Conservation (phyloP, 2,113 vertebrate genomes). For the Microcebus griseorufus region DNA sequence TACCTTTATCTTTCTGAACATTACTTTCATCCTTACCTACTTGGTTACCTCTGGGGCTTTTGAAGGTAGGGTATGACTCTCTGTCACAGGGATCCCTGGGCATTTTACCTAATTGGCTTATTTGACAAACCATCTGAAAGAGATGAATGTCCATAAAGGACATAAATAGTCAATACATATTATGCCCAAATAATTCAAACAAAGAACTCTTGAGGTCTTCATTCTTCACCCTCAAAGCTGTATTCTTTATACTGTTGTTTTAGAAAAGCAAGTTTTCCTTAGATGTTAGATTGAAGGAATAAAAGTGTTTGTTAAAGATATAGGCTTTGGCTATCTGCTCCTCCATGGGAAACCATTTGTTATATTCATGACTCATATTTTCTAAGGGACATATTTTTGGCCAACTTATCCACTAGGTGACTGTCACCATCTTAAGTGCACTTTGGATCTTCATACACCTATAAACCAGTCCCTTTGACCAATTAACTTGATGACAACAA, state of each 20-base stretch:
- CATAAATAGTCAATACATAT: neutral
- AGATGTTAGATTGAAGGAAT: neutral
- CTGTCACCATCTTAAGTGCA: neutral
- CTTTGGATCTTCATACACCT: neutral
- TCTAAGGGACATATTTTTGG: neutral
- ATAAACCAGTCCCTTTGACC: neutral
- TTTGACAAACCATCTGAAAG: neutral
- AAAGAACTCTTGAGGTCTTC: neutral
- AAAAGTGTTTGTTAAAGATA: neutral
- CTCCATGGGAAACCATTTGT: neutral
- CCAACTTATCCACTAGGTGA: neutral
- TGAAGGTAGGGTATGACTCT: neutral
- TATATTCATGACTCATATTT: neutral
- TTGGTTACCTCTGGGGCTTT: neutral
- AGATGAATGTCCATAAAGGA: neutral
- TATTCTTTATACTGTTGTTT: neutral
- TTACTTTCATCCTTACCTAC: neutral
- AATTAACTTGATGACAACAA: neutral
- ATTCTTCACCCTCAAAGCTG: neutral
- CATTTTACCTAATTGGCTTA: neutral
- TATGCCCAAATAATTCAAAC: neutral
- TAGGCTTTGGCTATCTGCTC: neutral
- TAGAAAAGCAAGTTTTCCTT: neutral
- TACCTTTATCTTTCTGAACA: neutral
- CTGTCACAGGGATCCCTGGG: neutral